Conservation (phyloP, 1,140 invertebrate species). For the Hylyphantes graminicola region DNA sequence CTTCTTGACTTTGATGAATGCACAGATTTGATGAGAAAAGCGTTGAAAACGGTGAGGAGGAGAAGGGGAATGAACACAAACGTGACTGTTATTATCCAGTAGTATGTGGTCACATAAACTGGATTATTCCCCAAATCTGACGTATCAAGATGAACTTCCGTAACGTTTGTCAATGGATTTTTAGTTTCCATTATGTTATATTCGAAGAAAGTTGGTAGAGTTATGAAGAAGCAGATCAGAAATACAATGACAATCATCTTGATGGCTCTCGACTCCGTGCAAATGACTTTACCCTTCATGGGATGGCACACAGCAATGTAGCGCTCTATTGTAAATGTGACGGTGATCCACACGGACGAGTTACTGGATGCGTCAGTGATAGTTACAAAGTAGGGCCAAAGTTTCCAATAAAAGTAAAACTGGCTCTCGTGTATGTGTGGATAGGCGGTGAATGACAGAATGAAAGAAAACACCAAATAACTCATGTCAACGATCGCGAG, state of each 20-base stretch:
- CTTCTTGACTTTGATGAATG: slow-evolving; percentile 72
- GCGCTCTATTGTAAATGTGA: slow-evolving; percentile 81
- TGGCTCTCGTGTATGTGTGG: slow-evolving; percentile 68
- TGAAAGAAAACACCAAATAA: slow-evolving; percentile 76
- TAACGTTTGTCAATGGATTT: slow-evolving; percentile 63
- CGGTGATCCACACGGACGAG: slow-evolving; percentile 81
- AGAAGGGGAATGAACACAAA: slow-evolving; percentile 78
- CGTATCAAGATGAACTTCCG: slow-evolving; percentile 19
- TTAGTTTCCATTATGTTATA: slow-evolving; percentile 67
- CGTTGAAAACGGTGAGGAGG: slow-evolving; percentile 79
- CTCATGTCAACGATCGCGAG: slow-evolving; percentile 79
- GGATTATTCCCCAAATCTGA: slow-evolving; percentile 70
- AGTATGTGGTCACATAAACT: slow-evolving; percentile 75
- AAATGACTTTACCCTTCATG: slow-evolving; percentile 78
- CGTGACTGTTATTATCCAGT: slow-evolving; percentile 75
- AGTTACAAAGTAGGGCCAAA: slow-evolving; percentile 72
- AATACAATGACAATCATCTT: slow-evolving; percentile 74
- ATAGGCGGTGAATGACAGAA: slow-evolving; percentile 76
- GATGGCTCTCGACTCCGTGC: slow-evolving; percentile 73
- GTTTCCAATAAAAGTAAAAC: slow-evolving; percentile 72
- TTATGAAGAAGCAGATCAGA: slow-evolving; percentile 75
- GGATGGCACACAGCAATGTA: slow-evolving; percentile 83
- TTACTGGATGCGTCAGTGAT: slow-evolving; percentile 76
- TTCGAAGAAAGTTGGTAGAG: slow-evolving; percentile 76
- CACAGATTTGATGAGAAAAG: slow-evolving; percentile 77